Evolutionary conservation across 2,888 invertebrate species (phyloP).

Genomic region (Chrysodeixis includens): DNA sequence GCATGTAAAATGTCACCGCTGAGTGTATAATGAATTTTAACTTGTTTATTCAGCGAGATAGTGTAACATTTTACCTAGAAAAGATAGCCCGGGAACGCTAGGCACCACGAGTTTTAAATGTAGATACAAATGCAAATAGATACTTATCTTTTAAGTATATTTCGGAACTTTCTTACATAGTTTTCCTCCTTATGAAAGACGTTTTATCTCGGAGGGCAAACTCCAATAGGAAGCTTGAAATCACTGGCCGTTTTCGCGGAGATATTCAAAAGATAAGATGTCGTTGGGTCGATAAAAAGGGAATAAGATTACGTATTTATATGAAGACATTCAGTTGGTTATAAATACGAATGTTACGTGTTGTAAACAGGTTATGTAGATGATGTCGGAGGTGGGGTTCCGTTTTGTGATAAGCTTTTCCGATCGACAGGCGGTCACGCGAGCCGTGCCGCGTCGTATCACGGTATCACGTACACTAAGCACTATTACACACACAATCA

Average conservation of each 20-base stretch:
- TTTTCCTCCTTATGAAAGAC: slow-evolving; percentile 9
- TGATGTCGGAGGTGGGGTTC: slow-evolving; percentile 62
- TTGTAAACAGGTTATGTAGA: slow-evolving; percentile 68
- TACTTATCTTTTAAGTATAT: slow-evolving; percentile 25
- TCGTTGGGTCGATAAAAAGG: slow-evolving; percentile 39
- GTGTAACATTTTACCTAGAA: background rate
- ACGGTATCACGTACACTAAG: slow-evolving; percentile 52
- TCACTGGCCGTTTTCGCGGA: slow-evolving; percentile 13
- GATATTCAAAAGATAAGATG: slow-evolving; percentile 43
- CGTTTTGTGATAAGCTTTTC: slow-evolving; percentile 70
- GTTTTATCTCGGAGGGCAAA: slow-evolving; percentile 19
- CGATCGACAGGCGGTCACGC: slow-evolving; percentile 74
- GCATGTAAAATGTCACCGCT: slow-evolving; percentile 30
- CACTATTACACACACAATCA: slow-evolving; percentile 61
- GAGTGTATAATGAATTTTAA: slow-evolving; percentile 42
- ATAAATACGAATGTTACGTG: slow-evolving; percentile 67
- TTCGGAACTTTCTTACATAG: slow-evolving; percentile 15
- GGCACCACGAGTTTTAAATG: slow-evolving; percentile 16
- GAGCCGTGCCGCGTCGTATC: slow-evolving; percentile 56
- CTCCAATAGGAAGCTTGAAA: slow-evolving; percentile 17
- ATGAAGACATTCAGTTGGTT: slow-evolving; percentile 55
- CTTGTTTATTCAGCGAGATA: slow-evolving; percentile 15
- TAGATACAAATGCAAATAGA: slow-evolving; percentile 16
- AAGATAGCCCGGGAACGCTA: slow-evolving; percentile 7
- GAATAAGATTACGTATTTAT: slow-evolving; percentile 28